Evolutionary conservation across 2,888 invertebrate species (phyloP), one percentile per base, ranked within the genome.

Genomic region (Cataglyphis albicans): DNA sequence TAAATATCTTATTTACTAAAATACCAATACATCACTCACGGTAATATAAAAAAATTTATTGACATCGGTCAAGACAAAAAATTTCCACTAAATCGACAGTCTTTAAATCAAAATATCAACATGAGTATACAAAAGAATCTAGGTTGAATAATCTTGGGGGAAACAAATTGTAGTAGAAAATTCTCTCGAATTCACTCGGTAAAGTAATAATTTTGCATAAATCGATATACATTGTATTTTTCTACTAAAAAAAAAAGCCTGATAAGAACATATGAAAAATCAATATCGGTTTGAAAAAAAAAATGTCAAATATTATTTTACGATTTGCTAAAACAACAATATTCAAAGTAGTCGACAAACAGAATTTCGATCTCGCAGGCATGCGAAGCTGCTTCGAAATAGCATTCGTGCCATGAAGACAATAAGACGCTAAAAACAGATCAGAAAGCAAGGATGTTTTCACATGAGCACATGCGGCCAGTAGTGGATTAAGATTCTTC

Each of bases 391-490:
- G 44, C 7, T 38, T 32, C 65, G 21, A 67, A 78, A 82, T 82
- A 82, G 82, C 55, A 64, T 65, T n/a, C 63, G 38, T 65, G n/a
- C 15, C 41, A 80, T n/a, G n/a, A 76, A 80, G 35, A 82, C 57
- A 75, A 82, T 65, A 75, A 78, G 57, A 75, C 55, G 65, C n/a
- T 57, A 67, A 18, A 44, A 65, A 65, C 48, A 25, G 44, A 81
- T 12, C 55, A 82, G 80, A 82, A 55, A 67, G 65, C 81, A 44
- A 65, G 32, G 25, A 65, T 82, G 82, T 65, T 76, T 82, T 82
- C 48, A 57, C 41, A 64, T 48, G 44, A 63, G 29, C 63, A 82
- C 32, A 48, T 59, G 81, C 57, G 70, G 29, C 21, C 78, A 78
- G 78, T 59, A 44, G 72, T 59, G 78, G 72, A 80, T 78, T 70